Conservation (phyloP, 2,888 invertebrate genomes). For the Agriopis leucophaearia region DNA sequence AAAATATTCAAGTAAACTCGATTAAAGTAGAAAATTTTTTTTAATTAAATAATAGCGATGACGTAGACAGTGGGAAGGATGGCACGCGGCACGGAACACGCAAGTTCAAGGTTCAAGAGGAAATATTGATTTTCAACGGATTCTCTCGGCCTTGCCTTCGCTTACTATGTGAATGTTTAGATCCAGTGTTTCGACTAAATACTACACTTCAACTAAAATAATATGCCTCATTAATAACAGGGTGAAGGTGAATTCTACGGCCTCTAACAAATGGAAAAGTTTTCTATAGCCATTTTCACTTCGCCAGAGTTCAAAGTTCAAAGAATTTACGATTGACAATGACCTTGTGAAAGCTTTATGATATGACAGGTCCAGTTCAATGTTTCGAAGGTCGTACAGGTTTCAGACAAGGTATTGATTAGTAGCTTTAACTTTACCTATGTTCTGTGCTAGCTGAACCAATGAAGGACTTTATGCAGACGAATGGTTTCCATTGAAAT, state of each 20-base stretch:
- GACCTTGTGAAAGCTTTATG: not conserved
- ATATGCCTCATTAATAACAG: no score
- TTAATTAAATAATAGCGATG: constrained; percentile 3
- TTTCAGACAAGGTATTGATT: not conserved
- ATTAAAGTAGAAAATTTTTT: not conserved
- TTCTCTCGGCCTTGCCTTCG: constrained; percentile 1
- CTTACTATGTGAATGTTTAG: not conserved
- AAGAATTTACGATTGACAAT: not conserved
- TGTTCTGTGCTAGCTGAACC: not conserved
- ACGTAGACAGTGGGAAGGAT: constrained; percentile 8
- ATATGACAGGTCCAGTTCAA: constrained; percentile 3
- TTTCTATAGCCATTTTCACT: no score
- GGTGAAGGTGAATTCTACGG: no score
- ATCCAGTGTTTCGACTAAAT: not conserved
- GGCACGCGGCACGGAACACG: constrained; percentile 1
- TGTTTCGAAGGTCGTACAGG: constrained; percentile 1
- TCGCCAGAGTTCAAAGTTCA: not conserved
- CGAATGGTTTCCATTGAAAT: constrained; percentile 1
- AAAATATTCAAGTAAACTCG: not conserved
- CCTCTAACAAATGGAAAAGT: no score
- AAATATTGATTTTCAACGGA: constrained; percentile 11
- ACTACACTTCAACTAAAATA: not conserved
- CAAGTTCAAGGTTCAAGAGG: constrained; percentile 15
- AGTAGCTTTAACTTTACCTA: not conserved
- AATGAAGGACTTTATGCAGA: no score